Percentiles rank a stretch among this genome's conserved stretches.
Evolutionary conservation across 92 coral and sea anemone species (phyloP).

Genomic region (Porites evermanni): DNA sequence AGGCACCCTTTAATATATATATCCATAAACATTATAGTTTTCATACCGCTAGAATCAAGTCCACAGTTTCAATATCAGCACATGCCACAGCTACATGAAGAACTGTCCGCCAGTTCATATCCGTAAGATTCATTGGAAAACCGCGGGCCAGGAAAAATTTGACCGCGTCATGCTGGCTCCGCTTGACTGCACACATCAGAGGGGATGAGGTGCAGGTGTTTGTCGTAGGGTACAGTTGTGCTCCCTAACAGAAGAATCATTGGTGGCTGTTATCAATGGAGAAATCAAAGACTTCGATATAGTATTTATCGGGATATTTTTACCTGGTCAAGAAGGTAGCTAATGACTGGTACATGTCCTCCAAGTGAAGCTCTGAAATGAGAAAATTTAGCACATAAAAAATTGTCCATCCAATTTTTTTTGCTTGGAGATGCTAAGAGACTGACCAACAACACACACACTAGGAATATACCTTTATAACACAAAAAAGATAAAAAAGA

Average conservation of each 20-base stretch:
- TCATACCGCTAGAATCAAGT: constrained; percentile 68
- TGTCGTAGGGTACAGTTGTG: constrained; percentile 42
- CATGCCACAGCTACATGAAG: constrained; percentile 83
- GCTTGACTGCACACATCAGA: constrained; percentile 77
- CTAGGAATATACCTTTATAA: too few relatives aligned
- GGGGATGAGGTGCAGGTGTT: constrained; percentile 58
- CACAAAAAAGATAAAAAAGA: too few relatives aligned
- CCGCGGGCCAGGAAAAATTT: constrained; percentile 71
- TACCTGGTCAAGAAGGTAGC: constrained; percentile 78
- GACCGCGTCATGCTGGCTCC: constrained; percentile 67
- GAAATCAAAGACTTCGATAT: too few relatives aligned
- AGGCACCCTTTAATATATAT: too few relatives aligned
- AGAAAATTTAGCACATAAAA: neutral
- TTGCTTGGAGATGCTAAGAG: too few relatives aligned
- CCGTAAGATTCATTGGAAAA: constrained; percentile 59
- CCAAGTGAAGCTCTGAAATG: constrained; percentile 76
- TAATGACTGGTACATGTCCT: constrained; percentile 70
- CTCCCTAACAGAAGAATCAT: constrained; percentile 57
- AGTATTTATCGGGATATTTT: neutral
- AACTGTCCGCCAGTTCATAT: constrained; percentile 64
- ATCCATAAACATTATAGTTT: neutral
- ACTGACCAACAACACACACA: too few relatives aligned
- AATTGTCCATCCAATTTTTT: too few relatives aligned
- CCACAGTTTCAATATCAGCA: constrained; percentile 61
- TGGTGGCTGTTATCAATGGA: neutral